phyloP scores from a whole-genome alignment of 2,888 invertebrate species.

The Clusia tigrina region DNA sequence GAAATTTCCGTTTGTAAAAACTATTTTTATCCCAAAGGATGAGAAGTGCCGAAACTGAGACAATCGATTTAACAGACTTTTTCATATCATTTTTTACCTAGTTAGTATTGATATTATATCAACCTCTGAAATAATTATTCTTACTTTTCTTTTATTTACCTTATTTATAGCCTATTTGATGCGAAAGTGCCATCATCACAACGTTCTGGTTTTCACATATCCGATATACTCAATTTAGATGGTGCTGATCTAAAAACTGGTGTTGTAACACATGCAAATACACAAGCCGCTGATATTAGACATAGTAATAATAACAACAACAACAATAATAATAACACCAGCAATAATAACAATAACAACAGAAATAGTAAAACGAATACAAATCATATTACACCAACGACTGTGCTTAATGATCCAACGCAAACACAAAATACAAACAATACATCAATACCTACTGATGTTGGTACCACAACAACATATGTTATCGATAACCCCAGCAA shows the following conservation, averaged over 20 bases:
- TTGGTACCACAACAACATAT: constrained; percentile 24
- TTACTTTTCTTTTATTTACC: constrained; percentile 33
- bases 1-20: too few species aligned
- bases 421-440: constrained; percentile 30
- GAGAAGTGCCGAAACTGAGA: neutral
- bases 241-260: constrained; percentile 67
- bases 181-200: constrained; percentile 69
- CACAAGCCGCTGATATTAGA: constrained; percentile 18
- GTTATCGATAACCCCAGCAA: neutral
- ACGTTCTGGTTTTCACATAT: constrained; percentile 88
- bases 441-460: constrained; percentile 13
- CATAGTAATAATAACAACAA: constrained; percentile 34
- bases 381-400: constrained; percentile 30
- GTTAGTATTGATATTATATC: too few species aligned
- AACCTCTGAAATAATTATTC: too few species aligned
- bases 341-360: constrained; percentile 35
- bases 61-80: neutral
- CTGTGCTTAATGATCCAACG: constrained; percentile 28
- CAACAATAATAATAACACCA: constrained; percentile 24
- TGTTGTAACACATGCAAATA: constrained; percentile 41
- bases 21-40: neutral
- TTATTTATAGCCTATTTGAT: constrained; percentile 76
- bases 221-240: constrained; percentile 91
- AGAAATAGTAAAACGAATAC: constrained; percentile 35
- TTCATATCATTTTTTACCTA: too few species aligned